These are phyloP conservation scores for Odontamblyopus rebecca DNA, from an alignment of 2,797 vertebrate species.

Conservation along the genomic window DNA sequence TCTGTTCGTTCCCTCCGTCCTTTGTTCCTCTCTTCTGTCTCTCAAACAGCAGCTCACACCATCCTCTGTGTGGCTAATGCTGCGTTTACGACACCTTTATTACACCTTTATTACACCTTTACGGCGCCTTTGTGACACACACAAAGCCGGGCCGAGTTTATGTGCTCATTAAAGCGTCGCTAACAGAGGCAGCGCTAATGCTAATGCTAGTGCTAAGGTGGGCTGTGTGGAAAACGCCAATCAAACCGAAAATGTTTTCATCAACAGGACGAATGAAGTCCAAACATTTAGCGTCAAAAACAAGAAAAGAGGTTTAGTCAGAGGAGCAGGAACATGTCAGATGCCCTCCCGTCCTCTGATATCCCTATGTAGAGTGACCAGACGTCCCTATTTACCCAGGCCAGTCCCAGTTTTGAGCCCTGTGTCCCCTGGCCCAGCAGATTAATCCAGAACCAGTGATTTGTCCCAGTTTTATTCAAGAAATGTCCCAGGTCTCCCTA, in stretches of 20 bases:
- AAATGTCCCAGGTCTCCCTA: too few relatives aligned
- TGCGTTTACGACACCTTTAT: background rate
- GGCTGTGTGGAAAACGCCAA: too few relatives aligned
- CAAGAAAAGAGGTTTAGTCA: too few relatives aligned
- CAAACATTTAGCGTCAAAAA: background rate
- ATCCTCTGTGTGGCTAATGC: background rate
- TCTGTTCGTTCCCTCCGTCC: background rate
- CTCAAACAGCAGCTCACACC: background rate
- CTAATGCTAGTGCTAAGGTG: background rate
- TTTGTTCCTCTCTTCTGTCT: background rate
- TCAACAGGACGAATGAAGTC: background rate
- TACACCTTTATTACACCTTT: background rate
- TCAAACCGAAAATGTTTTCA: too few relatives aligned
- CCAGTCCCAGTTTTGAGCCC: too few relatives aligned
- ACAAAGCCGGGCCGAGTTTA: background rate
- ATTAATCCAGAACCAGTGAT: too few relatives aligned
- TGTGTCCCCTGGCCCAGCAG: too few relatives aligned
- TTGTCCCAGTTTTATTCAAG: too few relatives aligned
- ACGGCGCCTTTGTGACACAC: background rate
- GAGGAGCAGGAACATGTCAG: too few relatives aligned
- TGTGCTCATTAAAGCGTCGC: background rate
- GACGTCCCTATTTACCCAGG: too few relatives aligned
- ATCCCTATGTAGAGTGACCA: too few relatives aligned
- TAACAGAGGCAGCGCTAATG: background rate
- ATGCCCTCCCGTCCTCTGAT: too few relatives aligned